Evolutionary conservation across 2,797 vertebrate genomes (phyloP), one percentile per base, ranked within the genome.

Genomic region (Liparis tanakae): DNA sequence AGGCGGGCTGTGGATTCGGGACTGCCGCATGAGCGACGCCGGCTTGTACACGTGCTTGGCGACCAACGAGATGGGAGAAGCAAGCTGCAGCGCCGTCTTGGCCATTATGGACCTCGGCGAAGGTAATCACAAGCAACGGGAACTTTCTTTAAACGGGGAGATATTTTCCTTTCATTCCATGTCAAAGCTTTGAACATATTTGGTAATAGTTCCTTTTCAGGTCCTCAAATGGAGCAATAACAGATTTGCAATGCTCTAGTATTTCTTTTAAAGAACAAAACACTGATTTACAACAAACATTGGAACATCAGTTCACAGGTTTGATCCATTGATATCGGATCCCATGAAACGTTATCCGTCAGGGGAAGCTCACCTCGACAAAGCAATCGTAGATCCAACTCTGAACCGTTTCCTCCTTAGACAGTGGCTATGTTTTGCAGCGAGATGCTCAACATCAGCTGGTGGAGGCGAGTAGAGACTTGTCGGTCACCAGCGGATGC

Each of bases 1-100:
- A 0, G 95, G 95, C 20, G 96, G 95, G 8, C 92, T 98, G 81
- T 97, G 96, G 96, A 96, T 99, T 74, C 90, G 95, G 39, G 96
- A 95, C 91, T 97, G 96, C 89, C 91, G 78, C 72, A 93, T 89
- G 0, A 85, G 79, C 0, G 94, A 98, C 5, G 96, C 96, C 0
- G 98, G 97, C 0, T 90, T 96, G 79, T 99, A 99, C 78, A 94
- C 95, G 37, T 99, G 98, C n/a, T 68, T 95, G 2, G 97, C 97
- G 0, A 90, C 93, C 88, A 99, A 97, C 0, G 81, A 89, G 51
- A 79, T 82, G 25, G 98, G 97, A 72, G 95, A 95, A 85, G 94
- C 94, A 13, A 93, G 89, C 86, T 97, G 94, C 68, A 96, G 95
- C 0, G 96, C 95, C 0, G 92, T 96, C 15, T 65, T 99, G 80